These are phyloP conservation scores for Valencia hispanica DNA, from an alignment of 2,797 vertebrate species.

Conservation along the genomic window DNA sequence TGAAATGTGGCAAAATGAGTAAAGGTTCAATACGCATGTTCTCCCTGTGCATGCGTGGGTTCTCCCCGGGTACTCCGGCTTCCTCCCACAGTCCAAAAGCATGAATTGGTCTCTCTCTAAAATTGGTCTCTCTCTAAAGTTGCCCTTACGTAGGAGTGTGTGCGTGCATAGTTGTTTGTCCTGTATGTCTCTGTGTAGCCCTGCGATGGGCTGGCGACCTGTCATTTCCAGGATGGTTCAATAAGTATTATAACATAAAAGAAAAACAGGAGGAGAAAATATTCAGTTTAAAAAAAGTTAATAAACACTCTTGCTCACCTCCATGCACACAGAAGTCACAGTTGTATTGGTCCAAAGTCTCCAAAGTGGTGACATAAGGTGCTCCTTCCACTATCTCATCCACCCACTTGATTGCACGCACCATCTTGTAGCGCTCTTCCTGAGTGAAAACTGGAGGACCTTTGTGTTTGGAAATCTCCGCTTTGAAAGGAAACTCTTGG, in stretches of 20 bases:
- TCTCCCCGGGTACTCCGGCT: no score
- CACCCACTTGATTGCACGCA: constrained; percentile 98
- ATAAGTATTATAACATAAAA: no score
- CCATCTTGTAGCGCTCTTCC: constrained; percentile 96
- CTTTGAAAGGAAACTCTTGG: constrained; percentile 63
- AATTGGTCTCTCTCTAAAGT: no score
- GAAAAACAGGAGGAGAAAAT: background rate
- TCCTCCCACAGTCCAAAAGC: no score
- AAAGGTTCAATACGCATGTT: no score
- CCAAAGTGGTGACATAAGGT: constrained; percentile 94
- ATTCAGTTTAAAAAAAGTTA: background rate
- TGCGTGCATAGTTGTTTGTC: no score
- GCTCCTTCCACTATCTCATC: constrained; percentile 95
- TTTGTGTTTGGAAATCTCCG: constrained; percentile 96
- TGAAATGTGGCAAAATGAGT: background rate
- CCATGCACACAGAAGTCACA: constrained; percentile 93
- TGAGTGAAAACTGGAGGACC: constrained; percentile 97
- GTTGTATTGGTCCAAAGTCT: constrained; percentile 92
- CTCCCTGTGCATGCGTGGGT: no score
- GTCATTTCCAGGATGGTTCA: no score
- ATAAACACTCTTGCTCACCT: constrained; percentile 43
- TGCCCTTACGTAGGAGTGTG: no score
- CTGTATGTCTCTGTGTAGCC: no score
- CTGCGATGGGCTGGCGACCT: no score
- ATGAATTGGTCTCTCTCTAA: no score